These are phyloP conservation scores for Parazoanthus atlanticus DNA, from an alignment of 92 coral and sea anemone species.

Conservation along the genomic window DNA sequence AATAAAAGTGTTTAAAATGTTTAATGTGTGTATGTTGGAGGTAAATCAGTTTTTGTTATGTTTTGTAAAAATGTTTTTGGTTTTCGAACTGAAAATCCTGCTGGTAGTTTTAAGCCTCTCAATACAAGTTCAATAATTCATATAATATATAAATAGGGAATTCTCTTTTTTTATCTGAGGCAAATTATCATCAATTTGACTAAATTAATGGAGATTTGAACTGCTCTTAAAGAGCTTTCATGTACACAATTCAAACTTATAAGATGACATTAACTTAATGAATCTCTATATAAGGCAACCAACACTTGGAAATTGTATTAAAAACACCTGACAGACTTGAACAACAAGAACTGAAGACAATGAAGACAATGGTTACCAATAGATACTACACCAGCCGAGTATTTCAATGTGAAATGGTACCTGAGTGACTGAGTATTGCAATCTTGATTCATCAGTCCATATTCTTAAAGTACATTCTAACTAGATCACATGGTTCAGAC, in stretches of 20 bases:
- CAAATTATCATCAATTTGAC: constrained; percentile 13
- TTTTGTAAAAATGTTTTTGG: not conserved
- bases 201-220: constrained; percentile 14
- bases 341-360: not conserved
- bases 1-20: not conserved
- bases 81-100: not conserved
- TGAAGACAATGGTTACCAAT: not conserved
- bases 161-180: not conserved
- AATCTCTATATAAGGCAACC: not conserved
- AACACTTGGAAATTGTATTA: not conserved
- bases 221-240: constrained; percentile 5
- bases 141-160: constrained; percentile 11
- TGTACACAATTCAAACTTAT: not conserved
- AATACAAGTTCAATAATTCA: not conserved
- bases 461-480: not conserved
- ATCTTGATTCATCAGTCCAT: not conserved
- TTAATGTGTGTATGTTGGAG: not conserved
- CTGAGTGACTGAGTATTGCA: not conserved
- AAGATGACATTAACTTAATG: not conserved
- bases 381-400: not conserved
- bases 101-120: not conserved
- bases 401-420: constrained; percentile 11
- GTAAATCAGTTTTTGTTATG: not conserved
- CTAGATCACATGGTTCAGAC: not conserved
- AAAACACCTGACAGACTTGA: not conserved